Percentiles rank a stretch among this genome's conserved stretches.
These are phyloP conservation scores for Eudemis profundana DNA, from an alignment of 2,888 invertebrate species.

Conservation along the genomic window DNA sequence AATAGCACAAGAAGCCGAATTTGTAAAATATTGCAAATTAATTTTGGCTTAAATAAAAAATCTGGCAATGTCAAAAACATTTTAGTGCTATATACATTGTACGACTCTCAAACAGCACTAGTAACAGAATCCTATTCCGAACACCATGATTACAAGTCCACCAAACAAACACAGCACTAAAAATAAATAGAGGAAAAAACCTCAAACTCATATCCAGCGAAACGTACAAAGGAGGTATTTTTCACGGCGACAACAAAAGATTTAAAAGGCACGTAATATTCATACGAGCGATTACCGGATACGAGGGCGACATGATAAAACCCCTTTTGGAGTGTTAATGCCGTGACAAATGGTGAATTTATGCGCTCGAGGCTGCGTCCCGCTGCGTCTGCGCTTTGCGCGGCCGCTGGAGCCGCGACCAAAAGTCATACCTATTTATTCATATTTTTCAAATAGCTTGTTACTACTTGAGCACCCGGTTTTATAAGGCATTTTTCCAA, in stretches of 20 bases:
- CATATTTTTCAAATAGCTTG: constrained; percentile 26
- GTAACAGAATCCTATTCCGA: background rate
- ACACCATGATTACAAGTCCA: constrained; percentile 5
- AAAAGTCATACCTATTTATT: constrained; percentile 26
- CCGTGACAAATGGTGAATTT: constrained; percentile 85
- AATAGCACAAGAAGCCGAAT: too few relatives aligned
- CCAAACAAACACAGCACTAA: constrained; percentile 26
- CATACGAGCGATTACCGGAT: constrained; percentile 76
- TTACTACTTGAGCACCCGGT: background rate
- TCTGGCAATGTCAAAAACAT: too few relatives aligned
- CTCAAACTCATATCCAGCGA: constrained; percentile 32
- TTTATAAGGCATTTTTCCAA: too few relatives aligned
- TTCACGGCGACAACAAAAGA: constrained; percentile 67
- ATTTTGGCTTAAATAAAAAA: too few relatives aligned
- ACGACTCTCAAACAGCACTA: too few relatives aligned
- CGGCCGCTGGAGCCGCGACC: constrained; percentile 14
- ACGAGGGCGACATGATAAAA: constrained; percentile 82
- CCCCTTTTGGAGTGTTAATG: constrained; percentile 83
- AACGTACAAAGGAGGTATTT: constrained; percentile 44
- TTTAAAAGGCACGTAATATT: constrained; percentile 66
- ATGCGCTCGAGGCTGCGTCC: constrained; percentile 76
- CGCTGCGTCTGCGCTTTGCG: constrained; percentile 61
- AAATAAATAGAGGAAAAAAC: constrained; percentile 24
- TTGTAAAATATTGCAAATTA: too few relatives aligned
- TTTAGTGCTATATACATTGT: too few relatives aligned